Base-by-base conservation (phyloP, 2,888 invertebrate species). In the Drosophila greeni region DNA sequence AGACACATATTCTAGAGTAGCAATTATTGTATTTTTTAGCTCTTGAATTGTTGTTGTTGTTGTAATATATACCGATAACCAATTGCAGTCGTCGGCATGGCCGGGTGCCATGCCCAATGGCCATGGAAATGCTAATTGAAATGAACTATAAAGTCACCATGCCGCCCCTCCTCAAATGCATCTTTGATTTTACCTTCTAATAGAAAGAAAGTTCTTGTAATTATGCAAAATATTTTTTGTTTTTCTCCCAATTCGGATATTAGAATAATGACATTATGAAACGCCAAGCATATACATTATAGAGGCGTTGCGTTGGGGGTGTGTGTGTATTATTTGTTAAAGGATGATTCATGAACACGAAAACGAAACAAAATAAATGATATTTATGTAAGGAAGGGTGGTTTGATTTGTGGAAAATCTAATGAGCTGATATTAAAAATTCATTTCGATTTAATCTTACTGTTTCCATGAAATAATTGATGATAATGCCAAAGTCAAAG, bases 1-100 rank as follows among this genome's bases (percentile, higher is more conserved):
- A 4, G 8, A 36, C 24, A 39, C 29, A 33, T 14, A 12, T 16
- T 23, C 36, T 39, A 26, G 20, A 51, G 40, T 26, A 47, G 37
- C 26, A 20, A 57, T 37, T 54, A 36, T 57, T 60, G 36, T 52
- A 45, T 51, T 56, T 23, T 61, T 61, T 23, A 20, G 53, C 31
- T 20, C 31, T 47, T 20, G 31, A 47, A 33, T 61, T 61, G 56
- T 49, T 72, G 62, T 70, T 66, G 59, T 60, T 74, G 66, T 60
- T 57, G 43, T 18, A 58, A 20, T 20, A 65, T 18, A 51, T 11
- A 31, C 48, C 16, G 16, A 24, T 29, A 43, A 43, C 7, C 18
- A 48, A 14, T 42, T 23, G 40, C 65, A 76, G 74, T 67, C 73
- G 74, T 67, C 73, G 74, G 71, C 74, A 65, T 75, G 66, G 36